Conservation (phyloP, 2,113 vertebrate genomes). For the Notarius quadriscutis region DNA sequence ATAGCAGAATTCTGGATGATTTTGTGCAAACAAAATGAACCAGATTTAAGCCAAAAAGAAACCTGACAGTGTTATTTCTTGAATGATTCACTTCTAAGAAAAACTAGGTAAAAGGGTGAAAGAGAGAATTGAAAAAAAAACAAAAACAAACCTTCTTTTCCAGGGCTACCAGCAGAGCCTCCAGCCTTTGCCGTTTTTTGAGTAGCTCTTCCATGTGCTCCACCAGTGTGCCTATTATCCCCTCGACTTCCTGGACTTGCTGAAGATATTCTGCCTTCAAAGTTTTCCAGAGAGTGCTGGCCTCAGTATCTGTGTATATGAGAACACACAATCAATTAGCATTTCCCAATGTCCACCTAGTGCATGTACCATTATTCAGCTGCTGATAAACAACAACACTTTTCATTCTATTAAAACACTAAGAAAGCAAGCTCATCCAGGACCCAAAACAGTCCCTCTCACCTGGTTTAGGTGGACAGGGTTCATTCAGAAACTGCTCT, state of each 20-base stretch:
- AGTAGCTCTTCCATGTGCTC: conserved; percentile 56
- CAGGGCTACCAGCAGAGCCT: conserved; percentile 56
- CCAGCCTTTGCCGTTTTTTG: conserved; percentile 51
- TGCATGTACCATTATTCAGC: background rate
- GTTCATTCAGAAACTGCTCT: conserved; percentile 59
- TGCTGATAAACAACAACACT: background rate
- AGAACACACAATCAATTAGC: background rate
- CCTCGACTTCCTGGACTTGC: conserved; percentile 60
- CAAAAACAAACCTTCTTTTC: conserved; percentile 57
- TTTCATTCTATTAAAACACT: background rate
- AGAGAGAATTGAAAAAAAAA: background rate
- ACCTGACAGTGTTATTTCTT: background rate
- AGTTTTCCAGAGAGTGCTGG: conserved; percentile 65
- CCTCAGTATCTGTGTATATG: conserved; percentile 51
- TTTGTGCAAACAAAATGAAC: background rate
- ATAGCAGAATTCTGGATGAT: background rate
- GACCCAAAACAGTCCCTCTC: background rate
- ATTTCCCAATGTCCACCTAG: background rate
- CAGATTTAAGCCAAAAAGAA: background rate
- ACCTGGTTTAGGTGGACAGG: conserved; percentile 61
- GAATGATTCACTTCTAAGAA: background rate
- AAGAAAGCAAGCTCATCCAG: background rate
- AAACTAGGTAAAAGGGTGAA: background rate
- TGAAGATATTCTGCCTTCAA: conserved; percentile 63
- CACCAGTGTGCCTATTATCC: conserved; percentile 56